These are phyloP conservation scores for Alloscopus bannaensis DNA, from an alignment of 2,888 invertebrate genomes.

Conservation along the genomic window DNA sequence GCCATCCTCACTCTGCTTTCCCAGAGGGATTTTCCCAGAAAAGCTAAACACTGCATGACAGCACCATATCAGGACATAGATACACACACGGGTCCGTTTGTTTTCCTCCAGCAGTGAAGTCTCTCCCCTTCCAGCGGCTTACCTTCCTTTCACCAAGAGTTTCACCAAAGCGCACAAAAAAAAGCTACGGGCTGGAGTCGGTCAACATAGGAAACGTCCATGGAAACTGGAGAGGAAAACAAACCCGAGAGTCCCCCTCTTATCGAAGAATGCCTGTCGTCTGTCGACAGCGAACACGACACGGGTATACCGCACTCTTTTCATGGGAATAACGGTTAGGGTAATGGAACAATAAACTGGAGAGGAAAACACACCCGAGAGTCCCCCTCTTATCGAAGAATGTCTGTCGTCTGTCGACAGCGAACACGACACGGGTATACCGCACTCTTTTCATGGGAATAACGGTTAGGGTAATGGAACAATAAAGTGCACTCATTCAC, in stretches of 20 bases:
- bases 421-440: no score
- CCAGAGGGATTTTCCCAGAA: neutral
- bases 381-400: no score
- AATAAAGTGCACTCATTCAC: neutral
- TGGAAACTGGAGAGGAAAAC: slow-evolving; percentile 31
- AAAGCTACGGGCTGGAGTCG: neutral
- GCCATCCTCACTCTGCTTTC: slow-evolving; percentile 5
- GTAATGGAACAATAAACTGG: slow-evolving; percentile 10
- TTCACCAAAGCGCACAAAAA: no score
- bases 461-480: neutral
- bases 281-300: neutral
- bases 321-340: no score
- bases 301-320: no score
- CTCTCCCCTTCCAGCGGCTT: no score
- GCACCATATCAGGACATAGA: no score
- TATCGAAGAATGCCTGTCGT: neutral
- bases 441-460: no score
- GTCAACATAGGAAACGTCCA: no score
- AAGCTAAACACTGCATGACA: slow-evolving; percentile 4
- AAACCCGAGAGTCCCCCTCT: neutral
- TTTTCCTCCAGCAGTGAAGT: no score
- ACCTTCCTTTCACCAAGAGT: no score
- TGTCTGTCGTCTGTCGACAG: neutral
- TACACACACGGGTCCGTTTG: no score
- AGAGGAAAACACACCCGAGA: slow-evolving; percentile 11